A percentile compares a stretch with the other conserved stretches of the same genome.
These are phyloP conservation scores for Leptinotarsa texana DNA, from an alignment of 1,140 invertebrate genomes.

Conservation along the genomic window DNA sequence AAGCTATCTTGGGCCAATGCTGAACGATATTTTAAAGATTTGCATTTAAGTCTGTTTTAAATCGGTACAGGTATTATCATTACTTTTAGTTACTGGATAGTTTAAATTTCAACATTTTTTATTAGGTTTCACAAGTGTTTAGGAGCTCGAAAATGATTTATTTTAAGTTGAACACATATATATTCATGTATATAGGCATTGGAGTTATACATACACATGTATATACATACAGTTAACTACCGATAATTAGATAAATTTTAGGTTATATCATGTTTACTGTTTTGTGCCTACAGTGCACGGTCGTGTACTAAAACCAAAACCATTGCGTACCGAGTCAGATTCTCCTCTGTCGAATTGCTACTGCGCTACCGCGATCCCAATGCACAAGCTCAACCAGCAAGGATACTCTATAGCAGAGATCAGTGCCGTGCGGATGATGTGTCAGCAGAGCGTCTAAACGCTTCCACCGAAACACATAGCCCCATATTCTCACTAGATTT, in stretches of 20 bases:
- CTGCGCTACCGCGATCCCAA: slow-evolving; percentile 25
- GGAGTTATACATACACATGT: slow-evolving; percentile 21
- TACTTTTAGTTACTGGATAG: slow-evolving; percentile 26
- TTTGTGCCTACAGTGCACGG: slow-evolving; percentile 41
- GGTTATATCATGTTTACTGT: slow-evolving; percentile 41
- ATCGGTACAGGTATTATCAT: slow-evolving; percentile 33
- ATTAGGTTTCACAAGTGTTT: slow-evolving; percentile 31
- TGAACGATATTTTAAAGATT: slow-evolving; percentile 33
- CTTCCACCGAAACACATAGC: too few species aligned
- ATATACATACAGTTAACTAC: slow-evolving; percentile 40
- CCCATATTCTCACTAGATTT: too few species aligned
- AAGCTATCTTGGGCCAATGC: slow-evolving; percentile 44
- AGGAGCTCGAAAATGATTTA: slow-evolving; percentile 23
- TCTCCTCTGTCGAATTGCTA: slow-evolving; percentile 9
- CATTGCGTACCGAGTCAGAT: slow-evolving; percentile 39
- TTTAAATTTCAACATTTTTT: slow-evolving; percentile 27
- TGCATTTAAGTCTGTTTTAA: slow-evolving; percentile 32
- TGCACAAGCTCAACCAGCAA: slow-evolving; percentile 17
- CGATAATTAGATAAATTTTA: slow-evolving; percentile 40
- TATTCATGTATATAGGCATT: slow-evolving; percentile 21
- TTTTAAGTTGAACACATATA: slow-evolving; percentile 29
- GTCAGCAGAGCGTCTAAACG: too few species aligned
- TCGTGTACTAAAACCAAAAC: slow-evolving; percentile 43
- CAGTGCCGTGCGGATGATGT: slow-evolving; percentile 1
- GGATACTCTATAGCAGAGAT: slow-evolving; percentile 19